Evolutionary conservation across 2,888 invertebrate genomes (phyloP), one percentile per base, ranked within the genome.

Genomic region (Meghimatium bilineatum): DNA sequence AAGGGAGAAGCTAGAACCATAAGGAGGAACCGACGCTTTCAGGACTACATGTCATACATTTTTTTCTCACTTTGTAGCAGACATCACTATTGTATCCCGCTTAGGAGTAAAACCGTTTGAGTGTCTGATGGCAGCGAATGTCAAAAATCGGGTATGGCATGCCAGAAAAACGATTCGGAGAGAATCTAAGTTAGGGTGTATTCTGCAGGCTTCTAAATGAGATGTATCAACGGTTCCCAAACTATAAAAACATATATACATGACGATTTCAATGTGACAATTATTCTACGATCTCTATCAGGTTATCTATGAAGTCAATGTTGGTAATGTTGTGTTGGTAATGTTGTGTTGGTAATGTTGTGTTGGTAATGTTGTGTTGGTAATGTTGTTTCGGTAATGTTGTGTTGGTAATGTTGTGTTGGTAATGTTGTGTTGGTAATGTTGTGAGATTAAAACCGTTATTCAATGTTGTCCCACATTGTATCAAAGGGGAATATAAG

Each of bases 21-120:
- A 44, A n/a, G n/a, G 12, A 44, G 14, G n/a, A 36, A 20, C 38
- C 38, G n/a, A 38, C n/a, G 29, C 49, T 72, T 44, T 44, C 44
- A 72, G 72, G 44, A 49, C 2, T 32, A 32, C 74, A 52, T 32
- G 74, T 20, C 74, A 52, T 8, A 52, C 52, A 74, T 74, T 72
- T 74, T 49, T 74, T 32, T 74, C 52, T 32, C 77, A 36, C n/a
- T 29, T 34, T 20, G 38, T 6, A 17, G 52, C 34, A 77, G 60
- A 77, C 60, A 77, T n/a, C 14, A 38, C 63, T 77, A 36, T 63
- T 63, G 60, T 63, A 60, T 36, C n/a, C 38, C 77, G 26, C 63
- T 63, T 49, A 34, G 52, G 74, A 74, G 74, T 34, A 52, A 74
- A 74, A 74, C 74, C 74, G 52, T 74, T 74, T 74, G 52, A 32